Evolutionary conservation across 2,888 invertebrate genomes (phyloP).

Genomic region (Acrobeloides nanus): DNA sequence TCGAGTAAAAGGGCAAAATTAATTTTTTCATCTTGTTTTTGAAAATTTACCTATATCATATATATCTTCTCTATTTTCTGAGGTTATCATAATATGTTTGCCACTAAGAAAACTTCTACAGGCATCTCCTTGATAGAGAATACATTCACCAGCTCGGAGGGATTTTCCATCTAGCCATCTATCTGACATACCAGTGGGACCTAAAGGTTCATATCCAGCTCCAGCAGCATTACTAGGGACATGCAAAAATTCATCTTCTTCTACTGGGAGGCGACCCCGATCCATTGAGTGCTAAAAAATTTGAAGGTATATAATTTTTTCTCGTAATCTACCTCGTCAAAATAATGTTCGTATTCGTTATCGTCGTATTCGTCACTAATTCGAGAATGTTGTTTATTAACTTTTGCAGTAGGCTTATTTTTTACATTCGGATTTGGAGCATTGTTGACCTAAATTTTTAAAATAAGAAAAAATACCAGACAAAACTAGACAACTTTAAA

Average conservation of each 20-base stretch:
- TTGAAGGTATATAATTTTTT: too few species aligned
- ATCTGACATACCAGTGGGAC: slow-evolving; percentile 23
- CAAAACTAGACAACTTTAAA: background rate
- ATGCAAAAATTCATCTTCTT: slow-evolving; percentile 25
- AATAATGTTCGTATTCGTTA: slow-evolving; percentile 32
- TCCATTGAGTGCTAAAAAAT: slow-evolving; percentile 6
- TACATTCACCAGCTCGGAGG: slow-evolving; percentile 46
- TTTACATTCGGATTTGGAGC: slow-evolving; percentile 30
- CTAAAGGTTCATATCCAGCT: slow-evolving; percentile 33
- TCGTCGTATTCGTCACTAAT: slow-evolving; percentile 39
- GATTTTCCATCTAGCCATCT: slow-evolving; percentile 48
- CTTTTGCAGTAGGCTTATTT: slow-evolving; percentile 13
- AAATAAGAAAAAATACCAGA: background rate
- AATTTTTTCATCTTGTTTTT: too few species aligned
- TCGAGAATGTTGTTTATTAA: too few species aligned
- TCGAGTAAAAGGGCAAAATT: too few species aligned
- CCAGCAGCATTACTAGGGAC: slow-evolving; percentile 47
- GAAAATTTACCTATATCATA: slow-evolving; percentile 46
- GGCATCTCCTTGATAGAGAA: slow-evolving; percentile 49
- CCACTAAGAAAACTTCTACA: slow-evolving; percentile 44
- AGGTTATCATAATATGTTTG: slow-evolving; percentile 44
- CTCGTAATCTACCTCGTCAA: slow-evolving; percentile 32
- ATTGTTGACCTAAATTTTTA: slow-evolving; percentile 34
- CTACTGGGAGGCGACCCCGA: slow-evolving; percentile 34
- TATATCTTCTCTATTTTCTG: slow-evolving; percentile 49